Conservation (phyloP, 2,888 invertebrate species). For the Drosophila aldrichi region DNA sequence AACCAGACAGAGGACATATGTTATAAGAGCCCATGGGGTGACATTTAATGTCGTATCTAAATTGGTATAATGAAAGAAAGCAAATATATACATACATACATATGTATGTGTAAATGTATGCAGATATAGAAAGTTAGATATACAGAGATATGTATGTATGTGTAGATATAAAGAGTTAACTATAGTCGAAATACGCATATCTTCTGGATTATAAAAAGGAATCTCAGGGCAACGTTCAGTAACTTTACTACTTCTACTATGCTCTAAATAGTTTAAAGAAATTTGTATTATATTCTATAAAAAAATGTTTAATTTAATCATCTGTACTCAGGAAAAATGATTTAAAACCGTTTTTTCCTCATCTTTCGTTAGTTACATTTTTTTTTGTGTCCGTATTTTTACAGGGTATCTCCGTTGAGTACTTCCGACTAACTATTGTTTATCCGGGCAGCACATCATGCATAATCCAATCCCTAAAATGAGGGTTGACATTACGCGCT, state of each 20-base stretch:
- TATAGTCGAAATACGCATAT: neutral
- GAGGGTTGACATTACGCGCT: conserved; percentile 31
- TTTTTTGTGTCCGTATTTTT: neutral
- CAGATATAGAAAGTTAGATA: neutral
- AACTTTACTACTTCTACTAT: too few relatives aligned
- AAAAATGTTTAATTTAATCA: too few relatives aligned
- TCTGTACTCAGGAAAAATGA: too few relatives aligned
- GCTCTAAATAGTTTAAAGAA: too few relatives aligned
- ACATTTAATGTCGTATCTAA: neutral
- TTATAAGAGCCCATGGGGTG: neutral
- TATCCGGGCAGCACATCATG: conserved; percentile 25
- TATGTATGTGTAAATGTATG: neutral
- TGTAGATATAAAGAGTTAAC: too few relatives aligned
- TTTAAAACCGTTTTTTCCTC: too few relatives aligned
- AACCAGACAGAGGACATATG: neutral
- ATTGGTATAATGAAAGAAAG: neutral
- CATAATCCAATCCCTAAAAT: conserved; percentile 35
- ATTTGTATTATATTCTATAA: too few relatives aligned
- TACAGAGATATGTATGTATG: neutral
- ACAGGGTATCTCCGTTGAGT: neutral
- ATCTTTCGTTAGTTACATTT: neutral
- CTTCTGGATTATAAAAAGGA: neutral
- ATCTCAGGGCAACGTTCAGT: too few relatives aligned
- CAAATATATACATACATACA: neutral
- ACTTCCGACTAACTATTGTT: conserved; percentile 5